phyloP scores from a whole-genome alignment of 2,113 vertebrate genomes.

The Pangasianodon hypophthalmus region DNA sequence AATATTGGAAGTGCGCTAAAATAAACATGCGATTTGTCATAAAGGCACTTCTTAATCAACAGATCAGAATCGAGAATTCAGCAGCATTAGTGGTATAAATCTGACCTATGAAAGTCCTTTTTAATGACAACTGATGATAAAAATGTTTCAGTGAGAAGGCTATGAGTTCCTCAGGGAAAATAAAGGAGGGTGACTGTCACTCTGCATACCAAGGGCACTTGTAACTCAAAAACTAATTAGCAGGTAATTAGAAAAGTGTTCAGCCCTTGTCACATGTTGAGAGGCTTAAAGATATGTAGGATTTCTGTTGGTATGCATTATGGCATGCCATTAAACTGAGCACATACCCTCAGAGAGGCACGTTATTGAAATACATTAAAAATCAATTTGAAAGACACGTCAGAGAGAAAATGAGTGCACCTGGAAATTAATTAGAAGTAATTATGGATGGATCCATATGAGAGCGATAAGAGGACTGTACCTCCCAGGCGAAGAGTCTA shows the following conservation, averaged over 20 bases:
- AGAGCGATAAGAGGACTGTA: slow-evolving; percentile 36
- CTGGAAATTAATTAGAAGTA: slow-evolving; percentile 55
- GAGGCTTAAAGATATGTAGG: slow-evolving; percentile 45
- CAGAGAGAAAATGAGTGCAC: slow-evolving; percentile 40
- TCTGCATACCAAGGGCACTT: slow-evolving; percentile 44
- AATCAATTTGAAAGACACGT: slow-evolving; percentile 46
- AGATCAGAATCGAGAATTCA: background rate
- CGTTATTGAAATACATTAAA: slow-evolving; percentile 41
- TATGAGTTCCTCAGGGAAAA: background rate
- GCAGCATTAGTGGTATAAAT: background rate
- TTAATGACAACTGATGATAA: background rate
- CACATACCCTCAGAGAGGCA: slow-evolving; percentile 38
- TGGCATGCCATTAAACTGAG: slow-evolving; percentile 43
- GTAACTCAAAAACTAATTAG: slow-evolving; percentile 55
- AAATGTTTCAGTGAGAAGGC: background rate
- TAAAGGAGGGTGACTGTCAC: slow-evolving; percentile 30
- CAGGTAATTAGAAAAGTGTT: slow-evolving; percentile 53
- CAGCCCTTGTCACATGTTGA: slow-evolving; percentile 31
- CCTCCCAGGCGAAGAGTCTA: slow-evolving; percentile 12
- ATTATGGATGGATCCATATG: slow-evolving; percentile 49
- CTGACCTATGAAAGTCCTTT: background rate
- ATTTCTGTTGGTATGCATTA: slow-evolving; percentile 46
- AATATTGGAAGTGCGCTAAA: background rate
- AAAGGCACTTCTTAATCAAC: background rate
- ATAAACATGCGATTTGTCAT: background rate